Percentiles rank a stretch among this genome's conserved stretches.
phyloP scores from a whole-genome alignment of 2,888 invertebrate species.

The Halocaridina rubra region DNA sequence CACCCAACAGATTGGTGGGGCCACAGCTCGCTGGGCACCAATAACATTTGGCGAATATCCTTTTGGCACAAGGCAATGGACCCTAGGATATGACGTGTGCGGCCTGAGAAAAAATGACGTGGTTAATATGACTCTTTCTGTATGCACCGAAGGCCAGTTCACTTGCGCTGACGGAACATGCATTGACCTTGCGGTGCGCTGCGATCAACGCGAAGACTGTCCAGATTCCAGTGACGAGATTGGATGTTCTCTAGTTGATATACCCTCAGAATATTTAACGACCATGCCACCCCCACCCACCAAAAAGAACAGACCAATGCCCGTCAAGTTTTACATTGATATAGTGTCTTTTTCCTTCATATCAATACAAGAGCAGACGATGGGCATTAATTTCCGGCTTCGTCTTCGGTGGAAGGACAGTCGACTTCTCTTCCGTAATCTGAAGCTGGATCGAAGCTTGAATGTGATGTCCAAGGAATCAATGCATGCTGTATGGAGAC shows the following conservation, averaged over 20 bases:
- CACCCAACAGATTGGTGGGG: not conserved
- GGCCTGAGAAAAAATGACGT: slow-evolving; percentile 2
- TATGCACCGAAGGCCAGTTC: slow-evolving; percentile 41
- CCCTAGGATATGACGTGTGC: slow-evolving; percentile 17
- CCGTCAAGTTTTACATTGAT: not conserved
- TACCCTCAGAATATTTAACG: slow-evolving; percentile 31
- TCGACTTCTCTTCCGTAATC: slow-evolving; percentile 36
- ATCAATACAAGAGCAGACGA: slow-evolving; percentile 39
- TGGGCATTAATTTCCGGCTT: slow-evolving; percentile 18
- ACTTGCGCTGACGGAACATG: slow-evolving; percentile 57
- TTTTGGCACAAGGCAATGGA: slow-evolving; percentile 46
- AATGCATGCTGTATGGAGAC: slow-evolving; percentile 32
- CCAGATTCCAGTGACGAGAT: slow-evolving; percentile 47
- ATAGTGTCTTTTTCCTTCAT: slow-evolving; percentile 49
- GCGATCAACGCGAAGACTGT: slow-evolving; percentile 52
- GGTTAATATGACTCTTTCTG: slow-evolving; percentile 42
- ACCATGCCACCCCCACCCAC: slow-evolving; percentile 48
- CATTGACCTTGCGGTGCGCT: slow-evolving; percentile 31
- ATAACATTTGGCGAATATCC: slow-evolving; percentile 21
- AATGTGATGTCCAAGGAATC: slow-evolving; percentile 24
- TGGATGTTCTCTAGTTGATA: slow-evolving; percentile 22
- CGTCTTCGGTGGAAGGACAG: slow-evolving; percentile 40
- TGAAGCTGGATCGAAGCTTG: slow-evolving; percentile 45
- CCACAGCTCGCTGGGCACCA: slow-evolving; percentile 16
- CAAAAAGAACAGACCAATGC: not conserved